These are phyloP conservation scores for Eledone cirrhosa DNA, from an alignment of 2,888 invertebrate species.

Conservation along the genomic window DNA sequence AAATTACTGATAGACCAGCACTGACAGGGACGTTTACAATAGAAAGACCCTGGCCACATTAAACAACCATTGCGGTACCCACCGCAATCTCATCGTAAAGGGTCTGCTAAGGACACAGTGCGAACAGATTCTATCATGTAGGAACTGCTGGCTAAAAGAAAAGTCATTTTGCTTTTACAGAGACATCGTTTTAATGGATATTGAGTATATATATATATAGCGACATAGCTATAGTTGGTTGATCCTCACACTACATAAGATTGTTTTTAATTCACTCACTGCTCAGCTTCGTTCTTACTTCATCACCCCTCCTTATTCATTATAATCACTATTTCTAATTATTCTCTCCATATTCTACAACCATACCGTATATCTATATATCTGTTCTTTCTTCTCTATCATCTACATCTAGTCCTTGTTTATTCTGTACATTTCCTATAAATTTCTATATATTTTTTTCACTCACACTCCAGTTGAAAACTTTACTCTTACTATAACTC, in stretches of 20 bases:
- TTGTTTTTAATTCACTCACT: not conserved
- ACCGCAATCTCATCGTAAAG: no score
- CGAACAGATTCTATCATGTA: no score
- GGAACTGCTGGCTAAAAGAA: no score
- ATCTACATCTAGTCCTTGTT: not conserved
- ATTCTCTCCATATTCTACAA: not conserved
- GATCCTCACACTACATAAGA: not conserved
- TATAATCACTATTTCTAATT: not conserved
- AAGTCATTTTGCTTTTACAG: no score
- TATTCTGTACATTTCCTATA: not conserved
- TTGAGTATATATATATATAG: no score
- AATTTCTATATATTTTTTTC: not conserved
- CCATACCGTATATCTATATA: not conserved
- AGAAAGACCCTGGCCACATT: no score
- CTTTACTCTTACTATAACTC: slow-evolving; percentile 4
- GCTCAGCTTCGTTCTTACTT: not conserved
- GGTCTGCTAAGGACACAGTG: no score
- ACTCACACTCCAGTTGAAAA: slow-evolving; percentile 2
- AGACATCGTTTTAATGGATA: no score
- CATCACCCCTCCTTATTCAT: not conserved
- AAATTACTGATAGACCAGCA: not conserved
- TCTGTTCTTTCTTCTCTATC: not conserved
- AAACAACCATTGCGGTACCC: not conserved
- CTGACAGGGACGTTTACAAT: no score
- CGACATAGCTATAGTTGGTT: no score